Conservation (phyloP, 2,888 invertebrate genomes). For the Gymnocheta viridis region DNA sequence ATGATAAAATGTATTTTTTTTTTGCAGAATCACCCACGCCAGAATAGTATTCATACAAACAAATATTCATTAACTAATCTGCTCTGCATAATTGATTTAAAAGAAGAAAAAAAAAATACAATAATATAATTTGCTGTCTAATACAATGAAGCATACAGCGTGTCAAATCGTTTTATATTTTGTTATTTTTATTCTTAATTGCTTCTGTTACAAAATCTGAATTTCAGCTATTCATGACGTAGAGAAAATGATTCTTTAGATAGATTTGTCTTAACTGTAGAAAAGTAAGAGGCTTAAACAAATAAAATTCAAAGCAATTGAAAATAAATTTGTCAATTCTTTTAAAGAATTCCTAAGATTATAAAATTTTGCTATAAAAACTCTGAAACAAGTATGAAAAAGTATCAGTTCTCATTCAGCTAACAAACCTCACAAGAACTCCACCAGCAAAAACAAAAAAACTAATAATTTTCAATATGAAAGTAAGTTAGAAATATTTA, state of each 20-base stretch:
- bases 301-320: too few relatives aligned
- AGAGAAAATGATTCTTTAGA: too few relatives aligned
- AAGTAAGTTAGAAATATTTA: conserved; percentile 31
- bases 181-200: background rate
- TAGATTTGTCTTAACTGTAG: too few relatives aligned
- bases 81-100: background rate
- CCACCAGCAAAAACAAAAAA: background rate
- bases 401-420: conserved; percentile 45
- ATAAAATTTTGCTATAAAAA: conserved; percentile 47
- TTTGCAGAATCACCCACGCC: conserved; percentile 46
- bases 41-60: background rate
- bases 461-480: conserved; percentile 36
- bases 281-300: too few relatives aligned
- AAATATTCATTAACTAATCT: background rate
- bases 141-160: conserved; percentile 31
- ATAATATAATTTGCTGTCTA: background rate
- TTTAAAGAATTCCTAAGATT: background rate
- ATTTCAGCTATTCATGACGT: conserved; percentile 5
- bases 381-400: background rate
- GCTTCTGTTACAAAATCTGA: conserved; percentile 2
- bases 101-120: background rate
- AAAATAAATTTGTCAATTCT: too few relatives aligned
- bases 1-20: background rate
- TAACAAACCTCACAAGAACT: background rate
- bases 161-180: conserved; percentile 43